These are phyloP conservation scores for Pachyramphus minor DNA, from an alignment of 2,113 vertebrate genomes.

Conservation along the genomic window DNA sequence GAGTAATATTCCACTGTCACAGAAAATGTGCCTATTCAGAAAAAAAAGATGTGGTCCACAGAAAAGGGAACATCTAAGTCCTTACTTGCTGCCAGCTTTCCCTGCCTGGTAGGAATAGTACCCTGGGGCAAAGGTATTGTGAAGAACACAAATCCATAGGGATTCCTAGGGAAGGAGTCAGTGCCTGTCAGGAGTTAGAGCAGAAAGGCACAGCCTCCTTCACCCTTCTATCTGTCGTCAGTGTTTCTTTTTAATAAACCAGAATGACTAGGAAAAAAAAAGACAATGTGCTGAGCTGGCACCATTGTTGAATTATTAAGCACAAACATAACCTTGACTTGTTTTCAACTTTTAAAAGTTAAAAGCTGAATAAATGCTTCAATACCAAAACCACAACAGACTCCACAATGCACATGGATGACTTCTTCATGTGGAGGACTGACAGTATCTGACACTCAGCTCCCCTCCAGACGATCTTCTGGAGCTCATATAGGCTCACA, in stretches of 20 bases:
- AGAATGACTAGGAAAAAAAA: constrained; percentile 36
- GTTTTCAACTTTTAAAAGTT: constrained; percentile 39
- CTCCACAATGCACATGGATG: not conserved
- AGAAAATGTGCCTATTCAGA: not conserved
- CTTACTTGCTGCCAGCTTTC: not conserved
- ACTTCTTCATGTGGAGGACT: not conserved
- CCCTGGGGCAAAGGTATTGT: not conserved
- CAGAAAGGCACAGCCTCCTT: constrained; percentile 24
- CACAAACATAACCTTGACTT: constrained; percentile 60
- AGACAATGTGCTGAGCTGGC: constrained; percentile 55
- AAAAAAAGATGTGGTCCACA: not conserved
- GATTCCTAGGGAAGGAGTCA: not conserved
- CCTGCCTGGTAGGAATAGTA: not conserved
- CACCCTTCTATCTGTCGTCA: not conserved
- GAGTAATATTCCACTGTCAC: not conserved
- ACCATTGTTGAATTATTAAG: constrained; percentile 49
- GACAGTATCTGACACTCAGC: not conserved
- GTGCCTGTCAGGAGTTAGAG: not conserved
- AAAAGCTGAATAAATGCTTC: constrained; percentile 11
- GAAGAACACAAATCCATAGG: not conserved
- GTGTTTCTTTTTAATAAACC: constrained; percentile 47
- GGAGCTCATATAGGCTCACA: not conserved
- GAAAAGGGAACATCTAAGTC: not conserved
- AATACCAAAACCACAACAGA: constrained; percentile 28
- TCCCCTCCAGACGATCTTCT: not conserved